Evolutionary conservation across 2,113 vertebrate genomes (phyloP), one percentile per base, ranked within the genome.

Genomic region (Leptobrachium leishanense): DNA sequence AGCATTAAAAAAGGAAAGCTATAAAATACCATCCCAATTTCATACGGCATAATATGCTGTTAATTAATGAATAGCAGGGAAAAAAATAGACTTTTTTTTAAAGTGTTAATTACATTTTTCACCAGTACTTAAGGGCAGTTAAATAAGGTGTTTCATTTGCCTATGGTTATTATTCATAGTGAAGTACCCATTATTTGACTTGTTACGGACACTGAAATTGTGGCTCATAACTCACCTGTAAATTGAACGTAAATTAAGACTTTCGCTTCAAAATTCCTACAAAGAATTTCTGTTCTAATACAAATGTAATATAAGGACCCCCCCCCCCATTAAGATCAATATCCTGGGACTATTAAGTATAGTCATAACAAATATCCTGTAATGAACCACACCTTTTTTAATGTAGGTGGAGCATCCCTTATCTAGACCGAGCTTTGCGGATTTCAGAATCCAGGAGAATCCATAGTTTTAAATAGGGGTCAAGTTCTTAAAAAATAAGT

Each of bases 121-220:
- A 67, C 70, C 69, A 74, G 72, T 42, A 54, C 54, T 62, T 73
- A 54, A 74, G 66, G 75, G 43, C 68, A 82, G 54, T 84, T 84
- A 82, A 77, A 84, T 83, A 65, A 73, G 82, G 69, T 73, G n/a
- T 83, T 84, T 85, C 39, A 82, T 85, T 83, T 87, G 77, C 41
- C 72, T 67, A 50, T 72, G 46, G 11, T 81, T 76, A 73, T 40
- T 79, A 82, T 72, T 83, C 79, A 68, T 77, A 77, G 67, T 72
- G 79, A 43, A 83, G 69, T 81, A 46, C 15, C 42, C 71, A 68
- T 67, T 66, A 68, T 74, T 43, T 79, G 77, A 79, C 77, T 79
- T 62, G 77, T 79, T 68, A 74, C 63, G 77, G 70, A 59, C 77
- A 79, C 46, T 10, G 5, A 11, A 44, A 10, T 62, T 43, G 54